Evolutionary conservation across 2,888 invertebrate genomes (phyloP), one percentile per base, ranked within the genome.

Genomic region (Neria commutata): DNA sequence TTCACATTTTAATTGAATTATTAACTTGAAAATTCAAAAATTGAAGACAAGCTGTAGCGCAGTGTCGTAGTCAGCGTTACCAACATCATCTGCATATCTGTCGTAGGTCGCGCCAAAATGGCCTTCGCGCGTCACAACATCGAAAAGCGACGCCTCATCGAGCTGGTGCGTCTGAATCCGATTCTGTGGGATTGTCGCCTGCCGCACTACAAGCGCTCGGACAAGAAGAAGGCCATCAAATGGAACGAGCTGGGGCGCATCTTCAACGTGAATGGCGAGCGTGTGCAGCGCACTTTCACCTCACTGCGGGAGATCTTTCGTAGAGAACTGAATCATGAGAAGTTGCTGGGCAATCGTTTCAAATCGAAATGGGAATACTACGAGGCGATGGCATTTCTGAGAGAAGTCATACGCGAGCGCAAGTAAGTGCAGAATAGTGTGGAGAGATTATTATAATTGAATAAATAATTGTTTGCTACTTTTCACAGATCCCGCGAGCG

Each of bases 341-440:
- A 79, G 60, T 69, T 79, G 75, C 63, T 79, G 58, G 79, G 79
- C 50, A 60, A 67, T 2, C 71, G 78, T 2, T 79, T 79, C 60
- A 78, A 76, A 65, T 80, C 79, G 37, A 79, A 80, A 51, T 79
- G 79, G 79, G 79, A 79, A 37, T 79, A 78, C 57, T 79, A 79
- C 56, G 76, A 76, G 59, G 76, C 74, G 54, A 79, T 79, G 79
- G 72, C 75, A 2, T 79, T 79, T 47, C 74, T 79, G 2, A 79
- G 79, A 66, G 78, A 78, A 61, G 79, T 79, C 37, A 79, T 79
- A 60, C 66, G 79, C 4, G 79, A 80, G 64, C 68, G 79, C 61
- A 79, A 79, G 79, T 79, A 56, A 74, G 77, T 72, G 46, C 5
- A 21, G n/a, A 19, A 16, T 47, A 2, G 5, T 24, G 11, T 11